Percentiles rank a stretch among this genome's conserved stretches.
These are phyloP conservation scores for Acropora yongei DNA, from an alignment of 64 coral and sea anemone species.

Conservation along the genomic window DNA sequence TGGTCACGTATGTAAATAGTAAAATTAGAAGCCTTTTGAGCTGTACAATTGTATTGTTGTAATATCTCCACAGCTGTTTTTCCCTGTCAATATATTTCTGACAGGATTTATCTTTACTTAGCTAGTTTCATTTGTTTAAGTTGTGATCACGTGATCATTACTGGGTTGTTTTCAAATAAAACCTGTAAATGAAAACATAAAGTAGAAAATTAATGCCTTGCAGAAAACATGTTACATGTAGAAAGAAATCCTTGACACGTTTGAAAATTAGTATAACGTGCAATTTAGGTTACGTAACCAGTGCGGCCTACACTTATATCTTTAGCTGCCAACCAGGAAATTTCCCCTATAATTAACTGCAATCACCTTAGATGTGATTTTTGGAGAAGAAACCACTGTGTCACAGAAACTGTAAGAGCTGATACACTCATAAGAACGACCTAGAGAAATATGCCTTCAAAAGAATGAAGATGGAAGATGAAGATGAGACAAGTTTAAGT, in stretches of 20 bases:
- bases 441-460: too few relatives aligned
- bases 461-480: too few relatives aligned
- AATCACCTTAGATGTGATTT: not conserved
- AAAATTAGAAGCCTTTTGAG: conserved; percentile 18
- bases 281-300: not conserved
- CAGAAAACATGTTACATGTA: not conserved
- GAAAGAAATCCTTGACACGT: not conserved
- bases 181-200: conserved; percentile 1
- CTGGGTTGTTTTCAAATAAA: not conserved
- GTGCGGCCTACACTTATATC: not conserved
- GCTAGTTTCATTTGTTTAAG: not conserved
- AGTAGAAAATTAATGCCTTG: not conserved
- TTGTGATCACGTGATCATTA: not conserved
- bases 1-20: conserved; percentile 22
- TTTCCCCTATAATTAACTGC: conserved; percentile 2
- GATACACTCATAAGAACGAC: too few relatives aligned
- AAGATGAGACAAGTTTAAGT: too few relatives aligned
- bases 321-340: conserved; percentile 5
- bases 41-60: conserved; percentile 2
- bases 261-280: conserved; percentile 23
- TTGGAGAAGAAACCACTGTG: too few relatives aligned
- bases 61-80: not conserved
- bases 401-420: too few relatives aligned
- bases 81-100: not conserved
- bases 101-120: not conserved